Evolutionary conservation across 2,113 vertebrate genomes (phyloP).

Genomic region (Panthera leo): DNA sequence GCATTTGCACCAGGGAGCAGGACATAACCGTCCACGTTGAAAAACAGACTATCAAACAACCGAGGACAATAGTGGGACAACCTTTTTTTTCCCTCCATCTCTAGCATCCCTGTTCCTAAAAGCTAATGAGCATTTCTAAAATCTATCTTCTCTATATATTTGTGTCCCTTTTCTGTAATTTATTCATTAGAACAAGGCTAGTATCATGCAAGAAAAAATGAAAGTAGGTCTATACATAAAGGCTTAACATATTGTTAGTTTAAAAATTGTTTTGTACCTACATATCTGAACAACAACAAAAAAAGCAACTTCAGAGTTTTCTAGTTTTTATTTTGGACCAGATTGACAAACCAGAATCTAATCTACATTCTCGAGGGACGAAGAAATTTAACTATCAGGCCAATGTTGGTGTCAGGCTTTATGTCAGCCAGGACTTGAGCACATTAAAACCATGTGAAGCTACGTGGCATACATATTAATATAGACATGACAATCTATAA

Average conservation of each 20-base stretch:
- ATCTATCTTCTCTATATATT: not conserved
- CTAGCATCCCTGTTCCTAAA: not conserved
- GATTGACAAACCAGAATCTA: not conserved
- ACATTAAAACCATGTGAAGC: rapidly evolving
- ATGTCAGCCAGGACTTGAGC: rapidly evolving
- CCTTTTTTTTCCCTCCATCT: not conserved
- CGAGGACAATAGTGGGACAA: not conserved
- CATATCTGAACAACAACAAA: not conserved
- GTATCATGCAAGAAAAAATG: not conserved
- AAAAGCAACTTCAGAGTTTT: not conserved
- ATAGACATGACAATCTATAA: not conserved
- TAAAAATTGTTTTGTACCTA: not conserved
- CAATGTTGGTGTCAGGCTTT: not conserved
- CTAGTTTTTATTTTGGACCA: not conserved
- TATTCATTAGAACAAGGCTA: not conserved
- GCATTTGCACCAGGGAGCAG: not conserved
- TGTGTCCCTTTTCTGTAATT: not conserved
- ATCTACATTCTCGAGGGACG: not conserved
- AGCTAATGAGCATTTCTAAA: not conserved
- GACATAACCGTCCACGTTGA: not conserved
- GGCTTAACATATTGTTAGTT: not conserved
- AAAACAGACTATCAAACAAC: not conserved
- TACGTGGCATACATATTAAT: not conserved
- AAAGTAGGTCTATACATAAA: not conserved
- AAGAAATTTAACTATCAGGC: not conserved